A percentile compares a stretch with the other conserved stretches of the same genome.
phyloP scores from a whole-genome alignment of 2,113 vertebrate genomes.

The Struthidea cinerea region DNA sequence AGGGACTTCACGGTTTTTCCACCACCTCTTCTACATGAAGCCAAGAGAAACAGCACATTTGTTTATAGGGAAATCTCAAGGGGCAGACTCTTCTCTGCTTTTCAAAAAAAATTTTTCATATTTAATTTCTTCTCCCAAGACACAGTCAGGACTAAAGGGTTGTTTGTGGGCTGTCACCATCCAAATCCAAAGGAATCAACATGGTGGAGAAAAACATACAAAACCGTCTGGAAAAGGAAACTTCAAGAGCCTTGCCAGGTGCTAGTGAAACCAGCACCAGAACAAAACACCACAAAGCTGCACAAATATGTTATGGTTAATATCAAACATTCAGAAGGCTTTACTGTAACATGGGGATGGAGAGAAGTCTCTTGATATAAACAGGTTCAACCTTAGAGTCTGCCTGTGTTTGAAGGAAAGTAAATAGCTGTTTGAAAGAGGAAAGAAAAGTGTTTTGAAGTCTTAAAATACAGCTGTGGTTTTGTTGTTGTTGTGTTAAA shows the following conservation, averaged over 20 bases:
- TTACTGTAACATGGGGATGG: background rate
- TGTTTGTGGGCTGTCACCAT: background rate
- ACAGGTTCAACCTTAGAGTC: background rate
- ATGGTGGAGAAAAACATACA: background rate
- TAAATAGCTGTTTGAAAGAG: background rate
- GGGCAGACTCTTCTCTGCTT: background rate
- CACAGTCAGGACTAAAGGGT: background rate
- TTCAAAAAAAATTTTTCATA: background rate
- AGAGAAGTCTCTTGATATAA: background rate
- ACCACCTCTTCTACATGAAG: background rate
- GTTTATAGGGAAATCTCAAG: background rate
- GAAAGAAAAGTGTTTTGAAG: background rate
- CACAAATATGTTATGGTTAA: fast-evolving
- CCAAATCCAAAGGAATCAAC: background rate
- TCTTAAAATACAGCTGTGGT: background rate
- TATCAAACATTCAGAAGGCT: background rate
- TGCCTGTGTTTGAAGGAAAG: background rate
- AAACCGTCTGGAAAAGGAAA: background rate
- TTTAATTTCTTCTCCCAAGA: background rate
- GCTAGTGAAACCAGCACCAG: background rate
- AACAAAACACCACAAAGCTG: background rate
- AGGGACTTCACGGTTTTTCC: background rate
- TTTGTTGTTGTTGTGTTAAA: background rate
- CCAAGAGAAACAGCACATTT: background rate
- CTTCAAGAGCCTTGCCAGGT: background rate